A percentile compares a stretch with the other conserved stretches of the same genome.
These are phyloP conservation scores for Orcinus orca DNA, from an alignment of 2,113 vertebrate genomes.

Conservation along the genomic window DNA sequence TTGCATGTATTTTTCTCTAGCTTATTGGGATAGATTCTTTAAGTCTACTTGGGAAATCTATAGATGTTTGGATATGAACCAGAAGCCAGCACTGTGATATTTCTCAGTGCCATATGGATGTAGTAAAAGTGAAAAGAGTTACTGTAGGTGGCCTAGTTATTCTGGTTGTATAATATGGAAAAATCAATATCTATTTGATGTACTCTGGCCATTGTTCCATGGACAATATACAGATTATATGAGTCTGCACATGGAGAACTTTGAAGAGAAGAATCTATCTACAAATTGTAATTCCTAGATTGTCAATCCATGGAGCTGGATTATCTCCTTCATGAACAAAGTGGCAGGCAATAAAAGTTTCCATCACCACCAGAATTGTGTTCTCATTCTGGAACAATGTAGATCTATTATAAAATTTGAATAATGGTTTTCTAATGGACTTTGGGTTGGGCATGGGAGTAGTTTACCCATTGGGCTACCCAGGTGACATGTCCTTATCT, in stretches of 20 bases:
- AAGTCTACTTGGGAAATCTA: not conserved
- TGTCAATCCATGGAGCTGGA: not conserved
- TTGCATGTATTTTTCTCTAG: not conserved
- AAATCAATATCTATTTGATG: not conserved
- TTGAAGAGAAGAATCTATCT: not conserved
- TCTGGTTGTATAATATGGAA: not conserved
- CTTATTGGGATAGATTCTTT: not conserved
- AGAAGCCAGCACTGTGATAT: not conserved
- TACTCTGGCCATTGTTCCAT: not conserved
- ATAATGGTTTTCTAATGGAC: slow-evolving; percentile 1
- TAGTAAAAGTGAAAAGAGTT: not conserved
- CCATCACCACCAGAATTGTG: not conserved
- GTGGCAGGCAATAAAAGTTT: not conserved
- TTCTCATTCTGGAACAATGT: not conserved
- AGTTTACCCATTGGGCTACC: not conserved
- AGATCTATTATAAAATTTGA: not conserved
- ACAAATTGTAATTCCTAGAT: not conserved
- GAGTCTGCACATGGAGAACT: not conserved
- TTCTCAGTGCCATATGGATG: not conserved
- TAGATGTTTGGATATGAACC: not conserved
- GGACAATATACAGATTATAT: not conserved
- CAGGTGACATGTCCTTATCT: not conserved
- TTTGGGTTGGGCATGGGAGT: not conserved
- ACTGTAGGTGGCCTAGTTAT: not conserved
- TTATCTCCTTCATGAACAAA: not conserved